Evolutionary conservation across 37 sponge, comb jelly and placozoan species (phyloP).

Genomic region (Corticium candelabrum): DNA sequence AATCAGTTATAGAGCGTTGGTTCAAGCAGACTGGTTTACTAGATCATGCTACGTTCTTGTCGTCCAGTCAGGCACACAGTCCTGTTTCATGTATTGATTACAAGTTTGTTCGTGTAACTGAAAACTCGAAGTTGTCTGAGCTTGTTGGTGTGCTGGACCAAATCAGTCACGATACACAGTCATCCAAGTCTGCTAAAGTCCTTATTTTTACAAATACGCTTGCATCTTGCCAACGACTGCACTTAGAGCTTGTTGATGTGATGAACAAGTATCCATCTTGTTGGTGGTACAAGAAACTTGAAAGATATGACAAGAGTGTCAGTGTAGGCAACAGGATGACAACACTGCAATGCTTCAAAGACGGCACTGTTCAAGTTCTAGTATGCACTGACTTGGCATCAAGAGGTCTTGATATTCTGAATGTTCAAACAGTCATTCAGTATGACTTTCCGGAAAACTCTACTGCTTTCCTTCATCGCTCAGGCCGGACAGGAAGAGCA

Average conservation of each 20-base stretch:
- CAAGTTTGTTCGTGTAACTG: not conserved
- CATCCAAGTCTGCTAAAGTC: slow-evolving; percentile 7
- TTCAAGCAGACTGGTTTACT: not conserved
- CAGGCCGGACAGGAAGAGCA: slow-evolving; percentile 72
- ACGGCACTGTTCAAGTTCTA: slow-evolving; percentile 30
- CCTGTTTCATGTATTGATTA: not conserved
- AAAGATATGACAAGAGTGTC: slow-evolving; percentile 23
- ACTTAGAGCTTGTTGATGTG: not conserved
- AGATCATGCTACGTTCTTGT: not conserved
- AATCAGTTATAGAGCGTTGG: not conserved
- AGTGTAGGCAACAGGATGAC: slow-evolving; percentile 10
- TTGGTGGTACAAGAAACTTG: slow-evolving; percentile 5
- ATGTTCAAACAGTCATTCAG: slow-evolving; percentile 53
- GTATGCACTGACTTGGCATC: slow-evolving; percentile 60
- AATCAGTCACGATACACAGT: too few relatives aligned
- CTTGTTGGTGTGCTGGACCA: not conserved
- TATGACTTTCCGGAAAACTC: slow-evolving; percentile 71
- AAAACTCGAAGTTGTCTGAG: not conserved
- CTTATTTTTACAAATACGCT: slow-evolving; percentile 14
- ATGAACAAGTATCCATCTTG: too few relatives aligned
- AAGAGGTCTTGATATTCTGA: slow-evolving; percentile 62
- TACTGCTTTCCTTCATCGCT: slow-evolving; percentile 64
- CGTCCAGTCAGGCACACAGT: not conserved
- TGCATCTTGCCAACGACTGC: not conserved
- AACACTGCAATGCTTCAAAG: slow-evolving; percentile 22